These are phyloP conservation scores for Lepidonotus clava DNA, from an alignment of 2,888 invertebrate species.

Conservation along the genomic window DNA sequence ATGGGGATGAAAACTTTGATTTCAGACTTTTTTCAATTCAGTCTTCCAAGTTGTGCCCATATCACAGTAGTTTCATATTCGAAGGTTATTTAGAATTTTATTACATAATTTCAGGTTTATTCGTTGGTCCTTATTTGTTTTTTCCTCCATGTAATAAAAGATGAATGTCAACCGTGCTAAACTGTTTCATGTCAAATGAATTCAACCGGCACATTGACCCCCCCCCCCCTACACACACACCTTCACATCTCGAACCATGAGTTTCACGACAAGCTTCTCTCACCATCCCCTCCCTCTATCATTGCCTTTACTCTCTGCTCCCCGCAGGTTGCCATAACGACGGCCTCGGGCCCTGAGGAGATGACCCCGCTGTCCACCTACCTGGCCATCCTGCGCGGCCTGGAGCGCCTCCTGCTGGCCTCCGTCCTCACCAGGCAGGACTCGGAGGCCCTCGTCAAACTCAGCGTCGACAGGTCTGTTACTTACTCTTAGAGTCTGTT, in stretches of 20 bases:
- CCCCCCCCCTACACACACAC: too few species aligned
- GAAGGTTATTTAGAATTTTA: not conserved
- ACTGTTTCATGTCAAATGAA: too few species aligned
- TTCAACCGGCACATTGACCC: too few species aligned
- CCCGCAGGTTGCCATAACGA: conserved; percentile 72
- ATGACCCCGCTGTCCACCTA: conserved; percentile 75
- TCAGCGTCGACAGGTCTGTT: conserved; percentile 80
- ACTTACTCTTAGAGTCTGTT: too few species aligned
- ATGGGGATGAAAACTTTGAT: too few species aligned
- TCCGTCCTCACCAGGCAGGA: conserved; percentile 74
- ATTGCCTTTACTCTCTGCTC: not conserved
- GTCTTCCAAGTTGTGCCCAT: not conserved
- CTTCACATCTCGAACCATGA: too few species aligned
- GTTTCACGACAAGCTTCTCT: too few species aligned
- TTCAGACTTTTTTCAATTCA: too few species aligned
- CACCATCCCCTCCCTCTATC: too few species aligned
- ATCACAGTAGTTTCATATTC: not conserved
- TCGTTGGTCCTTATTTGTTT: too few species aligned
- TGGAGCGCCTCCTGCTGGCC: conserved; percentile 86
- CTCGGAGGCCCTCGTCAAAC: conserved; percentile 76
- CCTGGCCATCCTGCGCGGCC: conserved; percentile 83
- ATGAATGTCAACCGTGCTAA: too few species aligned
- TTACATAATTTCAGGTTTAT: not conserved
- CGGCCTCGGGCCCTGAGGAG: conserved; percentile 76
- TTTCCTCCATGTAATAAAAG: too few species aligned